phyloP scores from a whole-genome alignment of 2,113 vertebrate species.

The Muscicapa adusta region DNA sequence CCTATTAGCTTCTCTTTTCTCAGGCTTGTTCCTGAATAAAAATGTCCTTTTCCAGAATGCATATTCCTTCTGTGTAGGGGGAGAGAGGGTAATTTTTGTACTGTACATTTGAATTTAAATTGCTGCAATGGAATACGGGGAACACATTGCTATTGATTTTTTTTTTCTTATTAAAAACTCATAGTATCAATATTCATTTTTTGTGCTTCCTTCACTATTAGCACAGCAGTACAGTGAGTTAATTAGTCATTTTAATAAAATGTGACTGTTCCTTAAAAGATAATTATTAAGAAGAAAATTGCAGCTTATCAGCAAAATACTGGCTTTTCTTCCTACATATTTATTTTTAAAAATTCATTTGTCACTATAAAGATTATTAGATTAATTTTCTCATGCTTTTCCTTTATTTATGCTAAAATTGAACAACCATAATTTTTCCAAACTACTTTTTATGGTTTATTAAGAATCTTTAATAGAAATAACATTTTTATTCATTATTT shows the following conservation, averaged over 20 bases:
- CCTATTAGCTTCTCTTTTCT: neutral
- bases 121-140: neutral
- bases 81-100: neutral
- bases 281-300: conserved; percentile 62
- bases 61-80: neutral
- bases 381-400: conserved; percentile 11
- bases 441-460: neutral
- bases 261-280: conserved; percentile 40
- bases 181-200: conserved; percentile 34
- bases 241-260: conserved; percentile 66
- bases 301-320: conserved; percentile 42
- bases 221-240: neutral
- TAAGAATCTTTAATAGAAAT: neutral
- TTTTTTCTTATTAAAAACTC: conserved; percentile 18
- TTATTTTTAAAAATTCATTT: conserved; percentile 15
- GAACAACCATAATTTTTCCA: neutral
- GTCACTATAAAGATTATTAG: neutral
- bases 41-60: neutral
- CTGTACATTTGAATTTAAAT: conserved; percentile 44
- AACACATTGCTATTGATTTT: neutral
- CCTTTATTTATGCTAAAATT: conserved; percentile 12
- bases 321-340: conserved; percentile 6
- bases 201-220: conserved; percentile 30
- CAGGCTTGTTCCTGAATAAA: neutral
- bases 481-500: neutral